A percentile compares a stretch with the other conserved stretches of the same genome.
These are phyloP conservation scores for Sebastes vulpes DNA, from an alignment of 2,797 vertebrate genomes.

Conservation along the genomic window DNA sequence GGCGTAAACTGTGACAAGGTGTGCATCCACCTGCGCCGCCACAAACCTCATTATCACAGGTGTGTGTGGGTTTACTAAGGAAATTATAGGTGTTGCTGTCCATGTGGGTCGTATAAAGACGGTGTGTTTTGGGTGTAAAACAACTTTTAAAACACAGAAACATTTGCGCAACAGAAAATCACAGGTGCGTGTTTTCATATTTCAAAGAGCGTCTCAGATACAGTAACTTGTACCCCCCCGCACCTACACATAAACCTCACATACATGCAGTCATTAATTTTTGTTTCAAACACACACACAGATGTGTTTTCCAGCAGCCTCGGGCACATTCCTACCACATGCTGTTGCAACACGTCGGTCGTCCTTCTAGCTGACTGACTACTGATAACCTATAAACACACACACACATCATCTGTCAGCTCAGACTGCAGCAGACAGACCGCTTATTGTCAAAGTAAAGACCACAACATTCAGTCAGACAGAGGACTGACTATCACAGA, in stretches of 20 bases:
- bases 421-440: slow-evolving; percentile 10
- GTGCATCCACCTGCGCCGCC: background rate
- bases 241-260: background rate
- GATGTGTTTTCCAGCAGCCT: slow-evolving; percentile 62
- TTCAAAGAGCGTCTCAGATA: slow-evolving; percentile 17
- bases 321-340: slow-evolving; percentile 75
- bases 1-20: background rate
- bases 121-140: background rate
- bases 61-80: slow-evolving; percentile 19
- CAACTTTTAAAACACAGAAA: background rate
- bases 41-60: slow-evolving; percentile 4
- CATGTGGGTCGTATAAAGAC: background rate
- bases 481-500: background rate
- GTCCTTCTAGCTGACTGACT: slow-evolving; percentile 57
- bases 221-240: background rate
- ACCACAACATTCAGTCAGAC: slow-evolving; percentile 6
- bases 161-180: background rate
- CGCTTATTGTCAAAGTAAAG: slow-evolving; percentile 35
- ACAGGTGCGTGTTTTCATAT: background rate
- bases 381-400: slow-evolving; percentile 66
- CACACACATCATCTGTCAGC: slow-evolving; percentile 44
- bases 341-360: slow-evolving; percentile 68
- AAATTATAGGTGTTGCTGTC: background rate
- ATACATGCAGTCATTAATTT: slow-evolving; percentile 40
- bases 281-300: slow-evolving; percentile 41